Evolutionary conservation across 2,888 invertebrate genomes (phyloP).

Genomic region (Scelioninae gen. 2): DNA sequence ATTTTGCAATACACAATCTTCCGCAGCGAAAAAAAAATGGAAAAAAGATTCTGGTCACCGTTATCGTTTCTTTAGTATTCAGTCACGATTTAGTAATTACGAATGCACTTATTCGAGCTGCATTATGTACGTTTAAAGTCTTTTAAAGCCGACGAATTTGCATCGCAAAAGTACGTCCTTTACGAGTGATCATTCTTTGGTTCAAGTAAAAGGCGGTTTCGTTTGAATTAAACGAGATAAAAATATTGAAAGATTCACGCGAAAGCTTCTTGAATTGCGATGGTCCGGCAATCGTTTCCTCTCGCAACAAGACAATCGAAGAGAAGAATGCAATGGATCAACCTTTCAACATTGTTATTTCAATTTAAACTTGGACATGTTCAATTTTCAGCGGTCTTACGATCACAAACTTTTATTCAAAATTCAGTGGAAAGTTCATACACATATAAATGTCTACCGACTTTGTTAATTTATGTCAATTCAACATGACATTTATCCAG

Average conservation of each 20-base stretch:
- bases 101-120: conserved; percentile 14
- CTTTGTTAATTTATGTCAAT: not conserved
- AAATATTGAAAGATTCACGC: conserved; percentile 42
- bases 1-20: no score
- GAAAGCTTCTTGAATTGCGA: conserved; percentile 46
- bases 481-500: conserved; percentile 13
- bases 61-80: not conserved
- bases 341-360: not conserved
- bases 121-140: conserved; percentile 1
- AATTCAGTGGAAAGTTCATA: not conserved
- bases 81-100: not conserved
- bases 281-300: conserved; percentile 26
- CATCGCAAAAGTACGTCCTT: conserved; percentile 43
- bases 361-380: not conserved
- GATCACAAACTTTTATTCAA: not conserved
- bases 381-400: not conserved
- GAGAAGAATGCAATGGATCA: not conserved
- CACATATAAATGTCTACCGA: conserved; percentile 4
- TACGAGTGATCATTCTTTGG: conserved; percentile 25
- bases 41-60: not conserved
- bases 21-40: no score
- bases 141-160: conserved; percentile 40
- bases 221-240: conserved; percentile 32
- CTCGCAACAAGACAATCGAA: conserved; percentile 4
- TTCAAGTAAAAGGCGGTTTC: conserved; percentile 38